phyloP scores from a whole-genome alignment of 92 coral and sea anemone genomes.

The Phenganax subtilis region DNA sequence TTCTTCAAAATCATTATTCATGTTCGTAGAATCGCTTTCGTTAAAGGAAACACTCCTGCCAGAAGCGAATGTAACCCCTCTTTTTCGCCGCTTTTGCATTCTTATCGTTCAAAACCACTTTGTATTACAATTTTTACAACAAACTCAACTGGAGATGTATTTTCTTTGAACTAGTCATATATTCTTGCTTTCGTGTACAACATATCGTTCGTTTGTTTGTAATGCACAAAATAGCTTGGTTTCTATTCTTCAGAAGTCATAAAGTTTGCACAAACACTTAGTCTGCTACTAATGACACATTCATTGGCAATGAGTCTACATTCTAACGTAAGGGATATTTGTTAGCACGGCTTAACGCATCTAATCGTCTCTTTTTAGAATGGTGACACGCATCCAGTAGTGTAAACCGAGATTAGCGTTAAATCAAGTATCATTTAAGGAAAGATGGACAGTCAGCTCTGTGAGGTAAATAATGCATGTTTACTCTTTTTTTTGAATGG shows the following conservation, averaged over 20 bases:
- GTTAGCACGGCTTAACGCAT: constrained; percentile 1
- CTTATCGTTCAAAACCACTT: not conserved
- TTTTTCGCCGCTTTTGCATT: constrained; percentile 9
- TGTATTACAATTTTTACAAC: not conserved
- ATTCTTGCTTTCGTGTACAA: not conserved
- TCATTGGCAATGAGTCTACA: not conserved
- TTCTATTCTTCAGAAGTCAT: constrained; percentile 20
- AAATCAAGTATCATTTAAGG: no score
- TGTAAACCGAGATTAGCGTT: no score
- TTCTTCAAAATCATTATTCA: not conserved
- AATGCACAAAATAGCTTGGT: not conserved
- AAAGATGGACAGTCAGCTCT: no score
- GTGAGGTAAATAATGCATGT: no score
- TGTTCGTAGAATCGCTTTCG: not conserved
- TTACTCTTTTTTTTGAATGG: no score
- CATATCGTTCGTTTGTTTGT: not conserved
- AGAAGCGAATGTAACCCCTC: constrained; percentile 16
- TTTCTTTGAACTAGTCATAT: not conserved
- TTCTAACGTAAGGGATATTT: not conserved
- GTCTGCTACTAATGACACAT: constrained; percentile 15
- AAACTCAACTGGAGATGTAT: not conserved
- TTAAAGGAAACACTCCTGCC: not conserved
- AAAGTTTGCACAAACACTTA: constrained; percentile 25
- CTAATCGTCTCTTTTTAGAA: not conserved
- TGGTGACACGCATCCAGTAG: not conserved